Base-by-base conservation (phyloP, 2,113 vertebrate species). In the Chaetura pelagica region DNA sequence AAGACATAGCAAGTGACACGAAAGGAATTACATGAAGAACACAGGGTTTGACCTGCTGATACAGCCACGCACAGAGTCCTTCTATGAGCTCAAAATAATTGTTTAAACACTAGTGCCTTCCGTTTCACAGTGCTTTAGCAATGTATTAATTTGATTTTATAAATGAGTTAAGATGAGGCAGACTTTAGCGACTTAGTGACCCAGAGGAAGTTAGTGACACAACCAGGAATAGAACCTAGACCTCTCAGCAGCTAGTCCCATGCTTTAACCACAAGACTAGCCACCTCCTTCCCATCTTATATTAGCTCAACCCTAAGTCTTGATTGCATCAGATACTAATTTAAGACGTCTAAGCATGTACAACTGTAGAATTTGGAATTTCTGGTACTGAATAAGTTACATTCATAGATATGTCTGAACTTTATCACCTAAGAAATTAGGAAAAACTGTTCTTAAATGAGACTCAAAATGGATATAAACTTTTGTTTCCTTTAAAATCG, bases 161-260 rank as follows among this genome's bases (percentile, higher is more conserved):
- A 18, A 2, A 7, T 6, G 35, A 90, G 76, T 19, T 19, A 6
- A 57, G 90, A 92, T 1, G 30, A 90, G 61, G 4, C 83, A 44
- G 38, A 71, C 75, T 38, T 71, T 23, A 62, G 75, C 71, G 85
- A 48, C 75, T 91, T 29, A n/a, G 88, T 77, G 90, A 88, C 85
- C 94, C 82, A 92, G 68, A 92, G 93, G 96, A 97, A 96, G 92
- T 87, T 79, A 35, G 88, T 84, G 88, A 86, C 92, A 96, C 27
- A 49, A 89, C 19, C 92, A 95, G 92, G 93, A 95, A 95, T 62
- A 93, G 96, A 86, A 93, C 72, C 4, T 4, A 49, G 92, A 84
- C 86, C 94, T 94, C 93, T 94, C 90, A 96, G 94, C 93, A 94
- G 88, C 92, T 71, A 82, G 94, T 95, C 96, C 96, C 96, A 96